Percentiles rank a stretch among this genome's conserved stretches.
These are phyloP conservation scores for Callosobruchus maculatus DNA, from an alignment of 2,888 invertebrate genomes.

Conservation along the genomic window DNA sequence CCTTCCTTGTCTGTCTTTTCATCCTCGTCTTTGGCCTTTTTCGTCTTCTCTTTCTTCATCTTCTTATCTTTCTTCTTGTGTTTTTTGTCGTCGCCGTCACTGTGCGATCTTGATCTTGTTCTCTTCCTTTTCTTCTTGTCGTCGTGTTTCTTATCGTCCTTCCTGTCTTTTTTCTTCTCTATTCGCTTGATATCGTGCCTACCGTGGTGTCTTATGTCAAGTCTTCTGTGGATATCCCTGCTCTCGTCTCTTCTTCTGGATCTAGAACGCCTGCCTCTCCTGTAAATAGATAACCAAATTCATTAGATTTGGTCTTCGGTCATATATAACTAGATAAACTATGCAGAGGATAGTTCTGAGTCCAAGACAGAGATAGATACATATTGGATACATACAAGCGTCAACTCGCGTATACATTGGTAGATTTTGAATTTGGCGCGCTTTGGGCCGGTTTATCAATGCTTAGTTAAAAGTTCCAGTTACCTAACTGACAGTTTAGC, in stretches of 20 bases:
- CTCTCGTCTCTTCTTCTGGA: slow-evolving; percentile 29
- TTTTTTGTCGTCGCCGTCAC: slow-evolving; percentile 35
- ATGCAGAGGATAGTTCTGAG: no score
- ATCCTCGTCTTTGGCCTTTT: slow-evolving; percentile 31
- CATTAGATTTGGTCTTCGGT: no score
- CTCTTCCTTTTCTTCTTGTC: slow-evolving; percentile 31
- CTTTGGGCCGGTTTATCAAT: no score
- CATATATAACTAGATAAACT: no score
- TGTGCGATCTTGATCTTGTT: slow-evolving; percentile 32
- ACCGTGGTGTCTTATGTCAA: slow-evolving; percentile 40
- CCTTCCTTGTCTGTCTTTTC: slow-evolving; percentile 37
- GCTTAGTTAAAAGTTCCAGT: no score
- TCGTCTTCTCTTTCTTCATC: slow-evolving; percentile 48
- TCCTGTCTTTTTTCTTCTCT: not conserved
- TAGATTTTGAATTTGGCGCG: no score
- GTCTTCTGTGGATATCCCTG: slow-evolving; percentile 35
- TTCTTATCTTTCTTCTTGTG: slow-evolving; percentile 49
- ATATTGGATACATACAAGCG: no score
- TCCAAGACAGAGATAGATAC: no score
- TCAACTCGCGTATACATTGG: no score
- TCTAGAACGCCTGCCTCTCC: slow-evolving; percentile 21
- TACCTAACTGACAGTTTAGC: no score
- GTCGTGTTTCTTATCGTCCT: slow-evolving; percentile 21
- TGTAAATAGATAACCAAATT: not conserved
- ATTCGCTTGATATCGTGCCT: slow-evolving; percentile 23